Evolutionary conservation across 2,888 invertebrate species (phyloP), one percentile per base, ranked within the genome.

Genomic region (Thyatira batis): DNA sequence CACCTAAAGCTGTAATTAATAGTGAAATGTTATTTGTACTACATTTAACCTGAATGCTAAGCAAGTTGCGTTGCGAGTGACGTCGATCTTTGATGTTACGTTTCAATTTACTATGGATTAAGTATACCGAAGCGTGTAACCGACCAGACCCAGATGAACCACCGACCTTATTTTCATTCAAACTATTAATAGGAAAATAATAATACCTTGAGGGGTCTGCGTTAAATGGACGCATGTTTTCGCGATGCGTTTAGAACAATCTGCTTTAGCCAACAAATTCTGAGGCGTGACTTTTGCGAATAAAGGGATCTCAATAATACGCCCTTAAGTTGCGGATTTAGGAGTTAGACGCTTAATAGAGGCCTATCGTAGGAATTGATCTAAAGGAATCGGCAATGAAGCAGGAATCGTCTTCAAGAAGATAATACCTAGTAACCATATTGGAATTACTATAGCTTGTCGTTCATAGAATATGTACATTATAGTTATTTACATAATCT

Each of bases 101-200:
- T 78, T 80, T 78, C 78, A 80, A 80, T 82, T 81, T 78, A 76
- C 75, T 54, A 63, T 60, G 73, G 78, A 79, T 81, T 78, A n/a
- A 74, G 73, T 70, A 58, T 62, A 59, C 65, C 65, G 55, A 58
- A 59, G 57, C 64, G 58, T 60, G 55, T 55, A 57, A 53, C 43
- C 50, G 45, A 53, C 73, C 70, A 72, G 50, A 23, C 30, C 55
- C 51, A 49, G 20, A n/a, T 59, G 62, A 65, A 43, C 63, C 52
- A 50, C 53, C 53, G 44, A 20, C 43, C 45, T 33, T 11, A 39
- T 17, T 39, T 28, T 9, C 17, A 20, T 17, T 10, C 9, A 17
- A 27, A 48, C 13, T 13, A 27, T 25, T 28, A 17, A 20, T 48
- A 54, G 53, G 54, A 50, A 57, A 53, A 33, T 39, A 45, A 52